Evolutionary conservation across 1,140 invertebrate genomes (phyloP).

Genomic region (Drosophila mojavensis): DNA sequence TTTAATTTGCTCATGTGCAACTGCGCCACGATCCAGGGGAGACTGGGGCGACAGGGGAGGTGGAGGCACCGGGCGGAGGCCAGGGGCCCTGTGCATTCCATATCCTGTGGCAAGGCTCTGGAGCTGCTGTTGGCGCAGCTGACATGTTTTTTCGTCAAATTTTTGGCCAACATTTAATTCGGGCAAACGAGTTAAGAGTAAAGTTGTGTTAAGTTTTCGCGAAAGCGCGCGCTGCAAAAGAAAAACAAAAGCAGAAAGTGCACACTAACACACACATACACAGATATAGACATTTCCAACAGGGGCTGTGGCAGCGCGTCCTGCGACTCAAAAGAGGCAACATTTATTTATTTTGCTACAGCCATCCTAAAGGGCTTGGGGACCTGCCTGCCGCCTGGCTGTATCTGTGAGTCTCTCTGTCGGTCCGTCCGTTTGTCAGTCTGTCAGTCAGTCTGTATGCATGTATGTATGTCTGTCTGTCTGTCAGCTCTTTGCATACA

Average conservation of each 20-base stretch:
- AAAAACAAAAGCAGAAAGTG: conserved; percentile 73
- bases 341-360: conserved; percentile 79
- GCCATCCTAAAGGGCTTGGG: conserved; percentile 58
- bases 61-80: conserved; percentile 11
- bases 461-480: conserved; percentile 36
- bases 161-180: conserved; percentile 81
- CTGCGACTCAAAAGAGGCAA: conserved; percentile 61
- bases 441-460: conserved; percentile 54
- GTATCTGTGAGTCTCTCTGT: conserved; percentile 24
- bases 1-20: conserved; percentile 82
- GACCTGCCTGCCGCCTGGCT: conserved; percentile 29
- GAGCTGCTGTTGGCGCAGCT: conserved; percentile 61
- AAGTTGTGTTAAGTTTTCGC: conserved; percentile 81
- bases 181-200: conserved; percentile 80
- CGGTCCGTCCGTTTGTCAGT: conserved; percentile 20
- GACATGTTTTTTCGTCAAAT: conserved; percentile 74
- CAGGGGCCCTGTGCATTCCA: conserved; percentile 27
- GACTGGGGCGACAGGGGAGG: neutral
- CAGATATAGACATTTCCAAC: neutral
- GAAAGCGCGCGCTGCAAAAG: conserved; percentile 54
- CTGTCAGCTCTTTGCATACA: conserved; percentile 74
- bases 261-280: conserved; percentile 21
- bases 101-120: conserved; percentile 37
- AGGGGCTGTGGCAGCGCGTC: conserved; percentile 7
- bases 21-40: conserved; percentile 48